Percentiles rank a stretch among this genome's conserved stretches.
Evolutionary conservation across 2,888 invertebrate genomes (phyloP).

Genomic region (Galerucella nymphaeae): DNA sequence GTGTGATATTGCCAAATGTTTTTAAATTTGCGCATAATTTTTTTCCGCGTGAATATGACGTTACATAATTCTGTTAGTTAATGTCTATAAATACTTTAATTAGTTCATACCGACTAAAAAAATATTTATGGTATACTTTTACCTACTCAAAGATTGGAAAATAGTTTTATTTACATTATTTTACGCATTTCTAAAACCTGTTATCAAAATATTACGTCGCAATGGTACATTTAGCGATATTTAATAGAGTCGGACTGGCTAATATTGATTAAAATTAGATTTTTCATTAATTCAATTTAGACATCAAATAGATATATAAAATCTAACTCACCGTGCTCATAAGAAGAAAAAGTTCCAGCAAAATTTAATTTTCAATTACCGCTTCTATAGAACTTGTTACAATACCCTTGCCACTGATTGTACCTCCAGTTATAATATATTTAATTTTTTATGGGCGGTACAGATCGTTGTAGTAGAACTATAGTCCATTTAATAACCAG

Average conservation of each 20-base stretch:
- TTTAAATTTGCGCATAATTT: background rate
- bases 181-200: background rate
- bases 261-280: background rate
- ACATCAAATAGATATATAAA: background rate
- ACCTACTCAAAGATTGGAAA: too few species aligned
- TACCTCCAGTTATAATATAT: constrained; percentile 98
- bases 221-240: background rate
- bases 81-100: background rate
- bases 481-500: too few species aligned
- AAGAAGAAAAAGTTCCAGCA: constrained; percentile 98
- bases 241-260: background rate
- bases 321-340: constrained; percentile 87
- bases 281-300: background rate
- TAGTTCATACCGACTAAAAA: background rate
- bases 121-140: too few species aligned
- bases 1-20: background rate
- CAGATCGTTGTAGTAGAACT: background rate
- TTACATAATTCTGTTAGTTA: background rate
- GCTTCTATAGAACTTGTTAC: constrained; percentile 96
- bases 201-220: too few species aligned
- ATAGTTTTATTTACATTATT: background rate
- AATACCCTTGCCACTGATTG: constrained; percentile 98
- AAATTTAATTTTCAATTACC: constrained; percentile 91
- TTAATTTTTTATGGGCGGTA: constrained; percentile 76
- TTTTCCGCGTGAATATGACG: background rate